Percentiles rank a stretch among this genome's conserved stretches.
These are phyloP conservation scores for Agapornis roseicollis DNA, from an alignment of 2,113 vertebrate species.

Conservation along the genomic window DNA sequence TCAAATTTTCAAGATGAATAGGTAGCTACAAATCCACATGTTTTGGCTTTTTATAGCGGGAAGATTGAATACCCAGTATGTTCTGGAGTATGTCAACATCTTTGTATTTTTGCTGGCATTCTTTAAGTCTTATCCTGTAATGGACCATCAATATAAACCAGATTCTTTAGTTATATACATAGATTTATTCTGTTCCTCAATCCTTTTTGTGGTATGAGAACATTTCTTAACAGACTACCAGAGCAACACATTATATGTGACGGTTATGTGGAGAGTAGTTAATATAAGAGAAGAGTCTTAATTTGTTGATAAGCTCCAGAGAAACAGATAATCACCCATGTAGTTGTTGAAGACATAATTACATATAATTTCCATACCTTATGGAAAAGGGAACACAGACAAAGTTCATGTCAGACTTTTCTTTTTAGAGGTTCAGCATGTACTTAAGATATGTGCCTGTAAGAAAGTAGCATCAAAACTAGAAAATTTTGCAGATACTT, in stretches of 20 bases:
- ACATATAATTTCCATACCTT: not conserved
- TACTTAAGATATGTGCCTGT: not conserved
- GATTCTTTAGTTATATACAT: not conserved
- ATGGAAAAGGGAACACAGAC: not conserved
- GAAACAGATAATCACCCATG: not conserved
- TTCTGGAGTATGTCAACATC: not conserved
- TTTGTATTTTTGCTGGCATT: not conserved
- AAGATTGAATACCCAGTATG: not conserved
- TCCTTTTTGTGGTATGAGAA: not conserved
- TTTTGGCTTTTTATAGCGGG: not conserved
- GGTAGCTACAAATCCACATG: not conserved
- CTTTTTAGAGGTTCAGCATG: not conserved
- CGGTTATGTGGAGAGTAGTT: not conserved
- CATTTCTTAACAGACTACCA: not conserved
- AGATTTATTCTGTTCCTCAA: not conserved
- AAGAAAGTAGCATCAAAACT: not conserved
- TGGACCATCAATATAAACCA: not conserved
- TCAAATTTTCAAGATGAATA: not conserved
- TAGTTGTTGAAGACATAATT: conserved; percentile 5
- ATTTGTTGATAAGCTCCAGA: conserved; percentile 11
- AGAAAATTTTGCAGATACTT: not conserved
- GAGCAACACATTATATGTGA: not conserved
- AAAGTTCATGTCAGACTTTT: not conserved
- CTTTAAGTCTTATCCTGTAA: not conserved
- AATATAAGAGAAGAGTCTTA: not conserved